These are phyloP conservation scores for Hyalella azteca DNA, from an alignment of 2,888 invertebrate species.

Conservation along the genomic window DNA sequence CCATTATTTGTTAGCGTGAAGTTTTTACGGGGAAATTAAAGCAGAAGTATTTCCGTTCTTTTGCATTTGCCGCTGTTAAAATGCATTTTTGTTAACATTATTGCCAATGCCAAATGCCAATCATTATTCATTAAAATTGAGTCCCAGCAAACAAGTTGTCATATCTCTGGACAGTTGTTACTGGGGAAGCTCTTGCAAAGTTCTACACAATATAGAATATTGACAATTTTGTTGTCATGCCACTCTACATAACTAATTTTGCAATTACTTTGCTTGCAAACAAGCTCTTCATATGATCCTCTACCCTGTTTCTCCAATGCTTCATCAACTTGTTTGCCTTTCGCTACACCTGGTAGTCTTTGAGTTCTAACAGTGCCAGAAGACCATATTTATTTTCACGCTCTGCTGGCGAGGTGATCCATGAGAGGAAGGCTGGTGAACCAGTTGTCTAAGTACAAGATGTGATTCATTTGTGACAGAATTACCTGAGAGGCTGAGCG, in stretches of 20 bases:
- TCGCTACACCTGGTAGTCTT: constrained; percentile 9
- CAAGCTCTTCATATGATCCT: constrained; percentile 3
- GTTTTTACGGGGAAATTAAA: too few species aligned
- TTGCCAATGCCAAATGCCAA: too few species aligned
- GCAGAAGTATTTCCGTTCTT: too few species aligned
- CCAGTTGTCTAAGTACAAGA: constrained; percentile 21
- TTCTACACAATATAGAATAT: constrained; percentile 16
- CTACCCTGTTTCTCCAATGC: neutral
- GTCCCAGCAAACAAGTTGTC: too few species aligned
- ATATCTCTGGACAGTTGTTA: neutral
- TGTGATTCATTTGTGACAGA: neutral
- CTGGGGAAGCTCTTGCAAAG: constrained; percentile 27
- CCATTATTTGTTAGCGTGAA: too few species aligned
- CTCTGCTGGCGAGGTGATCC: constrained; percentile 14
- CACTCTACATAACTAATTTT: constrained; percentile 1
- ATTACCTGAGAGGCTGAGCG: constrained; percentile 13
- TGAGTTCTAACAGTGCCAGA: constrained; percentile 26
- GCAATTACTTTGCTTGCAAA: neutral
- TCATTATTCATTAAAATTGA: too few species aligned
- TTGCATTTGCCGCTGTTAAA: too few species aligned
- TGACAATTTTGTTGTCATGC: constrained; percentile 31
- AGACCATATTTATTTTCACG: constrained; percentile 15
- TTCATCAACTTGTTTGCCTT: neutral
- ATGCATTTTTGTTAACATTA: too few species aligned
- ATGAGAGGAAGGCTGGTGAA: constrained; percentile 23